A percentile compares a stretch with the other conserved stretches of the same genome.
These are phyloP conservation scores for Bradypodion ventrale DNA, from an alignment of 2,797 vertebrate genomes.

Conservation along the genomic window DNA sequence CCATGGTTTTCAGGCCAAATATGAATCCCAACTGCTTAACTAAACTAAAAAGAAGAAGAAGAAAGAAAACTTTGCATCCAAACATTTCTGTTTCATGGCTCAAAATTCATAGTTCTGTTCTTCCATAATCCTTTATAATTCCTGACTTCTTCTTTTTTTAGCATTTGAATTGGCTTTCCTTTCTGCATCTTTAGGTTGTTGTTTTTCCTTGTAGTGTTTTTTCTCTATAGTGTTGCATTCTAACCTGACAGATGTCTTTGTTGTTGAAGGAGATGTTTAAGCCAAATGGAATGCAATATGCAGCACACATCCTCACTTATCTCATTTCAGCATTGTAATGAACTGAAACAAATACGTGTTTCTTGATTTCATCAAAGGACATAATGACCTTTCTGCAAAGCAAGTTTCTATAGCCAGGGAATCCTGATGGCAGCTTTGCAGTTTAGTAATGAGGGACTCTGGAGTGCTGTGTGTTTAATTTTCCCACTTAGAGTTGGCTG, in stretches of 20 bases:
- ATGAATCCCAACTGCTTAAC: neutral
- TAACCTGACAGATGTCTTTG: slow-evolving; percentile 11
- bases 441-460: neutral
- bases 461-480: neutral
- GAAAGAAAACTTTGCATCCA: neutral
- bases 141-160: neutral
- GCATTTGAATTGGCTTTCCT: slow-evolving; percentile 21
- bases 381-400: slow-evolving; percentile 31
- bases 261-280: slow-evolving; percentile 22
- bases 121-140: neutral
- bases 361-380: neutral
- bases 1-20: neutral
- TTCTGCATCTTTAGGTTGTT: neutral
- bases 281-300: slow-evolving; percentile 21
- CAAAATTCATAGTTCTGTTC: neutral
- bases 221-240: slow-evolving; percentile 25
- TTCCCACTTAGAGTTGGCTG: neutral
- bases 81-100: neutral
- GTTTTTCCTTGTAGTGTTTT: neutral
- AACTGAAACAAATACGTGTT: slow-evolving; percentile 11
- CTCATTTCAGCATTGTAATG: slow-evolving; percentile 35
- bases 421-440: neutral
- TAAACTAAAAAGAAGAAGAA: neutral
- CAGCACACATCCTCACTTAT: neutral
- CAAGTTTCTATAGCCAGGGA: neutral